Conservation (phyloP, 2,113 vertebrate genomes). For the Heterotilapia buettikoferi region DNA sequence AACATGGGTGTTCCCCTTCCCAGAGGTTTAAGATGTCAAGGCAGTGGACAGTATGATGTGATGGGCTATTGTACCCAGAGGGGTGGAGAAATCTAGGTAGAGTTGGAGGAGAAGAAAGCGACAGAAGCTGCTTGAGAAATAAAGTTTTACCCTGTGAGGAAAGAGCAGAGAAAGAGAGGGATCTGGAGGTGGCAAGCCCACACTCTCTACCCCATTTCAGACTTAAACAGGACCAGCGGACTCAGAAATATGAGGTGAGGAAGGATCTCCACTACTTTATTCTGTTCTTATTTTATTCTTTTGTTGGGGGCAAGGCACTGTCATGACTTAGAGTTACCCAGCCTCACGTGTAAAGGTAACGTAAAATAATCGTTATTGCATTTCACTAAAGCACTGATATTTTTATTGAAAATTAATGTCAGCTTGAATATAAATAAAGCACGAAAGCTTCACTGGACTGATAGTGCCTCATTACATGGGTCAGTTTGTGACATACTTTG, state of each 20-base stretch:
- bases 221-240: neutral
- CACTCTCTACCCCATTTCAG: neutral
- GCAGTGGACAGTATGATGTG: neutral
- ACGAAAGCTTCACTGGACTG: neutral
- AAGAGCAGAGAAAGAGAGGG: neutral
- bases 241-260: constrained; percentile 65
- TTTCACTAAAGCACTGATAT: neutral
- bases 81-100: constrained; percentile 5
- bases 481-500: neutral
- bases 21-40: constrained; percentile 70
- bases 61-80: constrained; percentile 20
- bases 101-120: neutral
- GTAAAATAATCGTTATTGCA: neutral
- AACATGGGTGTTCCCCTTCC: constrained; percentile 68
- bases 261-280: neutral
- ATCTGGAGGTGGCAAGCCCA: neutral
- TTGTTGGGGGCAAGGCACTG: neutral
- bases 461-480: accelerated
- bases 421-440: neutral
- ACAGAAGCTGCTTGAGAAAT: neutral
- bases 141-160: neutral
- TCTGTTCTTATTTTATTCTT: neutral
- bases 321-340: neutral
- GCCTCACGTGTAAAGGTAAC: neutral
- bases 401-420: neutral